Evolutionary conservation across 2,797 vertebrate genomes (phyloP).

Genomic region (Oreonectes daqikongensis): DNA sequence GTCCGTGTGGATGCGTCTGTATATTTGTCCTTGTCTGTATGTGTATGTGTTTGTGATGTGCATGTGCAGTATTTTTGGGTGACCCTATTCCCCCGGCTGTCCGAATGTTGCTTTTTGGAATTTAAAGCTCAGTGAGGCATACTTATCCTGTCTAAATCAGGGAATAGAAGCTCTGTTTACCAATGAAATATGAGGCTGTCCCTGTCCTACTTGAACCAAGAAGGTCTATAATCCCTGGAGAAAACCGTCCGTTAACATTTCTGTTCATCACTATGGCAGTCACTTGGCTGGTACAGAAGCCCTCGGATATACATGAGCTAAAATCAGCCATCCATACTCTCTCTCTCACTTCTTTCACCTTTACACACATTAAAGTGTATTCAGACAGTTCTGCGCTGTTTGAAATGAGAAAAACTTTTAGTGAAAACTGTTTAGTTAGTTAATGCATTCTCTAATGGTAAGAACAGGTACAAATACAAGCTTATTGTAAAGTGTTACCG

Average conservation of each 20-base stretch:
- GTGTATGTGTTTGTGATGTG: background rate
- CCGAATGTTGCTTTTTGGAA: conserved; percentile 36
- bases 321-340: background rate
- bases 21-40: conserved; percentile 24
- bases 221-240: background rate
- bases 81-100: conserved; percentile 16
- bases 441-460: too few relatives aligned
- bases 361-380: too few relatives aligned
- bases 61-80: conserved; percentile 24
- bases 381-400: too few relatives aligned
- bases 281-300: background rate
- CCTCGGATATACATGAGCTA: background rate
- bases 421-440: too few relatives aligned
- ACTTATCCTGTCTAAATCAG: conserved; percentile 39
- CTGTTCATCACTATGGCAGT: background rate
- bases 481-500: too few relatives aligned
- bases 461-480: too few relatives aligned
- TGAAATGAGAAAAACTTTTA: too few relatives aligned
- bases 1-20: conserved; percentile 1
- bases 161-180: conserved; percentile 19
- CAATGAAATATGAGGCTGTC: conserved; percentile 41
- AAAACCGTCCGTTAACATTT: background rate
- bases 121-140: conserved; percentile 32
- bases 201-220: conserved; percentile 29
- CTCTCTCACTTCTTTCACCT: too few relatives aligned